Base-by-base conservation (phyloP, 2,113 vertebrate species). In the Seriola aureovittata region DNA sequence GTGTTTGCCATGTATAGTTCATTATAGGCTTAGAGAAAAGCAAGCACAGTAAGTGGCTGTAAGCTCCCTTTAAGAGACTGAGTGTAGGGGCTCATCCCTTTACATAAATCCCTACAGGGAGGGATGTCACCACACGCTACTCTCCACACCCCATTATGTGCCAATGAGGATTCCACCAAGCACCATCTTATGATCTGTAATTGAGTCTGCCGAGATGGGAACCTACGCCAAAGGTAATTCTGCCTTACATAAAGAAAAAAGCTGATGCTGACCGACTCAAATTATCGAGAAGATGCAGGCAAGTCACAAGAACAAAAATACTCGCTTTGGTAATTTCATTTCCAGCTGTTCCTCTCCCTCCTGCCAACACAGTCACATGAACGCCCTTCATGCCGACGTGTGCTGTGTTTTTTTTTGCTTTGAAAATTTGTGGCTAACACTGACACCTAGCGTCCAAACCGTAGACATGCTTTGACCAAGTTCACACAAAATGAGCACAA, bases 321-420 rank as follows among this genome's bases (percentile, higher is more conserved):
- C 58, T 36, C 25, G 25, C 19, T 19, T 63, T 59, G 77, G 76
- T 87, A 65, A 93, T 87, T 87, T 78, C n/a, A 81, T 91, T 83
- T 88, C 87, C 93, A 94, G 88, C 82, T 94, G 90, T 86, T 90
- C 78, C 74, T 59, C 69, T 57, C 23, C 16, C 25, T 46, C 48
- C 42, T 21, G 36, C 46, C 38, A 25, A 36, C 70, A 73, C 69
- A 14, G 60, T 83, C 74, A 78, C 85, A 65, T 84, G 78, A 50
- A 3, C 69, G 32, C 12, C 29, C 21, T 55, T 58, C 73, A 34
- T 63, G 57, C 55, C 40, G 38, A 83, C 50, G 54, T 81, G 85
- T 38, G 29, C 13, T 7, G 21, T 21, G 7, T 2, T 12, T 50
- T 40, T 40, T 25, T 40, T 46, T 8, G 4, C 38, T 1, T 13